Base-by-base conservation (phyloP, 2,113 vertebrate genomes). In the Otus sunia region DNA sequence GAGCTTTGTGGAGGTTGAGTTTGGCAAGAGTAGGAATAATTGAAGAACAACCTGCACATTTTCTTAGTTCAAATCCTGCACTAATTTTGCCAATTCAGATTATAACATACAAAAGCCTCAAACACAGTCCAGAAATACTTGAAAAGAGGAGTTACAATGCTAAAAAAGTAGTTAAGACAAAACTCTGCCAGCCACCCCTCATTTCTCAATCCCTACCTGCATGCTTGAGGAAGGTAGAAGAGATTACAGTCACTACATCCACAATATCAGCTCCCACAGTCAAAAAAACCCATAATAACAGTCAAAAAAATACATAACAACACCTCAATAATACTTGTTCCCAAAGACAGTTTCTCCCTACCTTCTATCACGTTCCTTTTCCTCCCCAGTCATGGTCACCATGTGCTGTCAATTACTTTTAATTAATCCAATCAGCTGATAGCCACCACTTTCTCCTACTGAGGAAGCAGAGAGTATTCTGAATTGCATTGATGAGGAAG, bases 311-410 rank as follows among this genome's bases (percentile, higher is more conserved):
- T 20, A 21, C 45, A 20, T 21, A 21, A 9, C 19, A 47, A 8
- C 45, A 21, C 45, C 45, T 19, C 45, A 47, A 47, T 45, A 45
- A 45, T 45, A 45, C 34, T 52, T 26, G 18, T 29, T 12, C 27
- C 25, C 3, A 67, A 37, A 29, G 0, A 4, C 1, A 15, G 0
- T 1, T 12, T 36, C 32, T 30, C 13, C 62, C n/a, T 72, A 3
- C 37, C 8, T 20, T 34, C 30, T 20, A 4, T 41, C 32, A 15
- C n/a, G 30, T 63, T 25, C 8, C 26, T 69, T 6, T 45, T 69
- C 22, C 23, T 59, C 19, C 21, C 47, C 36, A 41, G 1, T 12
- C 59, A 13, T 19, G 50, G 39, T 29, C 49, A 22, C 20, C 45
- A 29, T 7, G 27, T 53, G 30, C 63, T 83, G 59, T 8, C 45